A percentile compares a stretch with the other conserved stretches of the same genome.
These are phyloP conservation scores for Drosophila vallismaia DNA, from an alignment of 2,888 invertebrate genomes.

Conservation along the genomic window DNA sequence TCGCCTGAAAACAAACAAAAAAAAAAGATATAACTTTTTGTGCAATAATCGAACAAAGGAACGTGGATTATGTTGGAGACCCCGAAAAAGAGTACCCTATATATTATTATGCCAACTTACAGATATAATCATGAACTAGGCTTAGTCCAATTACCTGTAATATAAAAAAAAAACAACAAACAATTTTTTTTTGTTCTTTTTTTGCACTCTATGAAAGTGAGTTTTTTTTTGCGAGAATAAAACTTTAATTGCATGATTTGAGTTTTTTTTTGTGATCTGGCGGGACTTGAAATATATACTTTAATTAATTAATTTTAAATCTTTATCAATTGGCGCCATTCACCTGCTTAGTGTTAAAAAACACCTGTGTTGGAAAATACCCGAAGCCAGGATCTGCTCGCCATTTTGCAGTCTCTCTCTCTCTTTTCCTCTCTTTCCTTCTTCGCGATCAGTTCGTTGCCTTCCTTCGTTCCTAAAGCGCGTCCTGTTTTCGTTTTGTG, in stretches of 20 bases:
- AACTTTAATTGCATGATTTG: conserved; percentile 13
- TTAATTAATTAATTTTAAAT: neutral
- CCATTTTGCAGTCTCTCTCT: neutral
- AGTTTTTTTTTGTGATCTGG: neutral
- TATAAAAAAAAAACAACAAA: conserved; percentile 47
- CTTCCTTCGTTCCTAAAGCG: neutral
- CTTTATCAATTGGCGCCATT: neutral
- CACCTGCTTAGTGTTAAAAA: neutral
- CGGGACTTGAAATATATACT: neutral
- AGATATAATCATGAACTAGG: conserved; percentile 56
- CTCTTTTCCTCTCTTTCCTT: neutral
- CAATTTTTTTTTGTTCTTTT: conserved; percentile 31
- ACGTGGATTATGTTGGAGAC: neutral
- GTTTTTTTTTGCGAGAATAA: conserved; percentile 54
- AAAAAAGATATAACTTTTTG: conserved; percentile 44
- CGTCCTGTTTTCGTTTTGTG: neutral
- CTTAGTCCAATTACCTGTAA: conserved; percentile 72
- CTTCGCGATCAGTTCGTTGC: neutral
- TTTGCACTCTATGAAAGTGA: conserved; percentile 51
- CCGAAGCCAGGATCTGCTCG: neutral
- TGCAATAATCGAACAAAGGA: conserved; percentile 59
- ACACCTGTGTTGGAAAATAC: neutral
- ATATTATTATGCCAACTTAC: conserved; percentile 27
- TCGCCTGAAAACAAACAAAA: conserved; percentile 18
- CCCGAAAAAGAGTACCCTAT: conserved; percentile 26